Evolutionary conservation across 2,113 vertebrate species (phyloP), one percentile per base, ranked within the genome.

Genomic region (Pituophis catenifer): DNA sequence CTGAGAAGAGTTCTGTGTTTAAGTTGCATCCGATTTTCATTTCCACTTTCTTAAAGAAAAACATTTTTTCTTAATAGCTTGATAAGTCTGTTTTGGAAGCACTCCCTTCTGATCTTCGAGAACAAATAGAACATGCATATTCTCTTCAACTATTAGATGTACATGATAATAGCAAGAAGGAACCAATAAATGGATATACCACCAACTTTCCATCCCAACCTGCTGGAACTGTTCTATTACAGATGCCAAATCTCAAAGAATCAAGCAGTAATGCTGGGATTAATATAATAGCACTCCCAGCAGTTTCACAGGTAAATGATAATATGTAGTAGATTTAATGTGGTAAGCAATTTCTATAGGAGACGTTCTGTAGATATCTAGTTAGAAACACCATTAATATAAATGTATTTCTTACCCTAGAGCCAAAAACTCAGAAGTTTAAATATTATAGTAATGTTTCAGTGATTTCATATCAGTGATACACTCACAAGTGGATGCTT

Each of bases 51-150:
- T 33, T 88, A 93, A 95, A 94, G 90, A n/a, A 52, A 94, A 48
- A 95, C 29, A 0, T 94, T 44, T 81, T 91, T 81, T 92, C 12
- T n/a, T 94, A 96, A 89, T 38, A 99, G 99, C 98, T 99, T 93
- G 99, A 99, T 96, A 98, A 94, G 17, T 99, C 99, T 59, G 99
- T 99, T 94, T 94, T 99, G 91, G 99, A 99, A 95, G 99, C 99
- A 53, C 97, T 99, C 92, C 99, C 99, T 0, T 94, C 98, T 48
- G 99, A 99, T 93, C 97, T 99, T 85, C 98, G 99, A 93, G 98
- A 98, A 87, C 99, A 99, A 95, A 97, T 99, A 89, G 98, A 99
- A 95, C 98, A 98, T 95, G 97, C 98, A 0, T 99, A 94, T 93
- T 91, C 98, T 95, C 65, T 95, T 52, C 97, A 97, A 92, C 97